Percentiles rank a stretch among this genome's conserved stretches.
phyloP scores from a whole-genome alignment of 2,797 vertebrate genomes.

The Dicrostonyx torquatus region DNA sequence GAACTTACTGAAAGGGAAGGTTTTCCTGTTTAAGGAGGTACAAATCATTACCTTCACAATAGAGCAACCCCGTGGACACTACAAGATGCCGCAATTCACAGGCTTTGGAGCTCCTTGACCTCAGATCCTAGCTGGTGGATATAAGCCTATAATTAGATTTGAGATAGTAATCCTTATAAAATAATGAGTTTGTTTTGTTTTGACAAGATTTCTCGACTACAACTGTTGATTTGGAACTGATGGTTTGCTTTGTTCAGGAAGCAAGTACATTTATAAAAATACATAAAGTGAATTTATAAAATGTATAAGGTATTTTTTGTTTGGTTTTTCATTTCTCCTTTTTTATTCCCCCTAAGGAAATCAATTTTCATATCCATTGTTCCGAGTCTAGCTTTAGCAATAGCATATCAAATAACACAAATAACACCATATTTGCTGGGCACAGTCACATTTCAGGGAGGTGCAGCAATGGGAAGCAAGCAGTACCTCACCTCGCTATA shows the following conservation, averaged over 20 bases:
- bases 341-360: neutral
- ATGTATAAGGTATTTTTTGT: neutral
- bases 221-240: neutral
- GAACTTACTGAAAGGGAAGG: neutral
- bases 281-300: neutral
- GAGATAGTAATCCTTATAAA: neutral
- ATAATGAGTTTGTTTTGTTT: neutral
- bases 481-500: neutral
- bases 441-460: neutral
- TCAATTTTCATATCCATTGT: neutral
- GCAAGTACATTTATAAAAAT: neutral
- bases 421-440: neutral
- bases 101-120: neutral
- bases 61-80: neutral
- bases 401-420: neutral
- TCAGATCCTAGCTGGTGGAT: neutral
- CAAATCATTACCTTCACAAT: neutral
- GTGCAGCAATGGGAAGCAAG: neutral
- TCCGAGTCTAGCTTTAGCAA: neutral
- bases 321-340: neutral
- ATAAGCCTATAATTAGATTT: conserved; percentile 3
- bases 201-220: neutral
- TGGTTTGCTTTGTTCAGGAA: neutral
- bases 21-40: neutral
- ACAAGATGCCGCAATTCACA: neutral